Evolutionary conservation across 1,140 invertebrate genomes (phyloP).

Genomic region (Caenorhabditis brenneri): DNA sequence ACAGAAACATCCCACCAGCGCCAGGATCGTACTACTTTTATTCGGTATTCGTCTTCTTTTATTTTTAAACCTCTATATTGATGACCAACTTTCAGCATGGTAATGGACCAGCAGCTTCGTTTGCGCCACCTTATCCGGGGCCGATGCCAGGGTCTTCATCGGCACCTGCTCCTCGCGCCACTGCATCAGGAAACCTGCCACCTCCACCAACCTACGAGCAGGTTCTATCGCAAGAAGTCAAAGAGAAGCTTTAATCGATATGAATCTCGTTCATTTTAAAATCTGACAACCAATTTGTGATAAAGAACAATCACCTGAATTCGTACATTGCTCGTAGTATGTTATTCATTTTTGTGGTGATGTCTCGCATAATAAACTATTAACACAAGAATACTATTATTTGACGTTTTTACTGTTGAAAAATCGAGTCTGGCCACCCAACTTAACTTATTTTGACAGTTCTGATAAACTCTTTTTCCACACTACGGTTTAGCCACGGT

Average conservation of each 20-base stretch:
- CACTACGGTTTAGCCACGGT: neutral
- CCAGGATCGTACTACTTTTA: conserved; percentile 19
- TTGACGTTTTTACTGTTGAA: neutral
- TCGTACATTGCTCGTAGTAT: too few relatives aligned
- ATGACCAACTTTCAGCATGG: neutral
- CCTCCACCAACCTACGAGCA: conserved; percentile 26
- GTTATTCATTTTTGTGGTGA: too few relatives aligned
- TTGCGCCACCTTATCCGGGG: neutral
- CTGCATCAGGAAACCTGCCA: neutral
- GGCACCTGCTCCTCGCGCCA: neutral
- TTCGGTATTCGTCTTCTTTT: neutral
- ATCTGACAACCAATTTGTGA: too few relatives aligned
- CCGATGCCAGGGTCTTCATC: neutral
- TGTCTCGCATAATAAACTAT: too few relatives aligned
- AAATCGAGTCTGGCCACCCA: neutral
- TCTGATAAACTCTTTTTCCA: neutral
- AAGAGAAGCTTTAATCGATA: conserved; percentile 7
- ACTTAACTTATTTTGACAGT: neutral
- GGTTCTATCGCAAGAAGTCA: conserved; percentile 15
- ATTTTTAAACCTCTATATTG: neutral
- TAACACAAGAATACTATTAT: too few relatives aligned
- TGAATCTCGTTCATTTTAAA: too few relatives aligned
- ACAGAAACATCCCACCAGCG: neutral
- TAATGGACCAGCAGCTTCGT: neutral
- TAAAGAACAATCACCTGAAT: too few relatives aligned